A percentile compares a stretch with the other conserved stretches of the same genome.
phyloP scores from a whole-genome alignment of 1,140 invertebrate genomes.

The Patella vulgata region DNA sequence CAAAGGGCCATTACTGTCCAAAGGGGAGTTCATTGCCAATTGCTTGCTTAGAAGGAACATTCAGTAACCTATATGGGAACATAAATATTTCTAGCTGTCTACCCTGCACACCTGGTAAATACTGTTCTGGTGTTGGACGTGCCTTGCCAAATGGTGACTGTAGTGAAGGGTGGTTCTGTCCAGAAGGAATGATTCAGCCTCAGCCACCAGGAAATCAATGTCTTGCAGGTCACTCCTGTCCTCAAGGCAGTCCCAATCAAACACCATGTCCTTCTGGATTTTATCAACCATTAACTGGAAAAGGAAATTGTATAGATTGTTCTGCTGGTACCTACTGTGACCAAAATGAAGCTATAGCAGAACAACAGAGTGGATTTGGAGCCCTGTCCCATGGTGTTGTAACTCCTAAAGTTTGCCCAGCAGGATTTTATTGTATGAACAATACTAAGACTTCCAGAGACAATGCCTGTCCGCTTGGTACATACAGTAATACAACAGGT shows the following conservation, averaged over 20 bases:
- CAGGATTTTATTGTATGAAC: slow-evolving; percentile 61
- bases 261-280: slow-evolving; percentile 56
- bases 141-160: slow-evolving; percentile 53
- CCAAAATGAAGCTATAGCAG: slow-evolving; percentile 58
- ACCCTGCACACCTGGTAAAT: slow-evolving; percentile 60
- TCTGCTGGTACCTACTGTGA: slow-evolving; percentile 61
- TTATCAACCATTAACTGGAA: slow-evolving; percentile 53
- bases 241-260: slow-evolving; percentile 51
- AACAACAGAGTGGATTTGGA: slow-evolving; percentile 57
- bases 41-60: slow-evolving; percentile 51
- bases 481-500: slow-evolving; percentile 57
- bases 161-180: slow-evolving; percentile 61
- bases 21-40: slow-evolving; percentile 46
- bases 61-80: slow-evolving; percentile 48
- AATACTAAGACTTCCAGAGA: slow-evolving; percentile 51
- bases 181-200: slow-evolving; percentile 54
- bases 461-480: slow-evolving; percentile 59
- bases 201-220: slow-evolving; percentile 60
- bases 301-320: slow-evolving; percentile 52
- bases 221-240: slow-evolving; percentile 59
- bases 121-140: slow-evolving; percentile 55
- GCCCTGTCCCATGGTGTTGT: slow-evolving; percentile 61
- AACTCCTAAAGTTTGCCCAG: slow-evolving; percentile 58
- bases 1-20: slow-evolving; percentile 62
- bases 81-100: slow-evolving; percentile 57